Evolutionary conservation across 2,888 invertebrate species (phyloP), one percentile per base, ranked within the genome.

Genomic region (Stenchaetothrips biformis): DNA sequence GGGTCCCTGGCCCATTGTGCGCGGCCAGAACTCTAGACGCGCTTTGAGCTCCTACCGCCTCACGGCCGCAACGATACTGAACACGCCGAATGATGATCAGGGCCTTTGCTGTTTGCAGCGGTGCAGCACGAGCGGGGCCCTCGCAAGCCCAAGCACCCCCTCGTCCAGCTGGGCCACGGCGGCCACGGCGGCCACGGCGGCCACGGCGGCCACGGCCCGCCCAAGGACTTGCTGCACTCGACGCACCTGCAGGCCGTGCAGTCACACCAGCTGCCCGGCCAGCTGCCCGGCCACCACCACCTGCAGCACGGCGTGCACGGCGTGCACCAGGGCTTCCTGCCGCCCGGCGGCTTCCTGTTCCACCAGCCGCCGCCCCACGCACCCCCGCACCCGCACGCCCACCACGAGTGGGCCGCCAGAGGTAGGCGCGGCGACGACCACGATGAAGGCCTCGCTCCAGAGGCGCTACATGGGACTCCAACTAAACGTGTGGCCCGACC

Each of bases 81-180:
- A 37, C 37, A 37, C 37, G 4, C 37, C 37, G 37, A 37, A 37
- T 37, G 37, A 37, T 37, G 37, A 37, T 37, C 37, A 37, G 37
- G 37, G 37, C 37, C 37, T 37, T 37, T 37, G 37, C 37, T 37
- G 37, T 77, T 87, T 89, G 81, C 89, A 98, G 98, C 98, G 86
- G 98, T 98, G 82, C 98, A 98, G 88, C 98, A 98, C 88, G 98
- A 98, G 88, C 91, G 98, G 78, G 98, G 98, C 9, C 98, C 98
- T 0, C 91, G 98, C 81, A 97, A 97, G 88, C 96, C 97, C 8
- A 97, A 98, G 88, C 88, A 93, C 86, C 87, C 82, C 84, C 86
- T 84, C 83, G 84, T 80, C 83, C 85, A 83, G 82, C 85, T 83
- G 78, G 81, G 27, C 85, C 87, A 27, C 86, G 53, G 13, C 11